Evolutionary conservation across 2,888 invertebrate genomes (phyloP).

Genomic region (Embidobia sp.): DNA sequence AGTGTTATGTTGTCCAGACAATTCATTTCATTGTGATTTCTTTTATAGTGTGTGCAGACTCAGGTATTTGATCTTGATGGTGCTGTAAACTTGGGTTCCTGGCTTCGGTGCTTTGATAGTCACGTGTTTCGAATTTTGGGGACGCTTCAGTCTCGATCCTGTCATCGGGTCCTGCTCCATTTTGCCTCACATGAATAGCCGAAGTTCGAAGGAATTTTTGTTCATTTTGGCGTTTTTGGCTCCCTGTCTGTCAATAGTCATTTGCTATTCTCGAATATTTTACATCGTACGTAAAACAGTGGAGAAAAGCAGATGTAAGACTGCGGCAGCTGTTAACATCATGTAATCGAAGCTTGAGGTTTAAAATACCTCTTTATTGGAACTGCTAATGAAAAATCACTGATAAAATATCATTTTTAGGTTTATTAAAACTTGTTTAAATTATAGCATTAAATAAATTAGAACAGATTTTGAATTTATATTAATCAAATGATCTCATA

Average conservation of each 20-base stretch:
- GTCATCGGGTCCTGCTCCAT: slow-evolving; percentile 92
- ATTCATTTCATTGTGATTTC: too few relatives aligned
- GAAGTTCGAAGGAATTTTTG: slow-evolving; percentile 83
- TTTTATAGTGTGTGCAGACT: slow-evolving; percentile 87
- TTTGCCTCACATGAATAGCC: slow-evolving; percentile 86
- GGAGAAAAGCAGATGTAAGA: slow-evolving; percentile 82
- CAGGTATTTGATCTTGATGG: slow-evolving; percentile 88
- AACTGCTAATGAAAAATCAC: too few relatives aligned
- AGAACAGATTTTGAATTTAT: too few relatives aligned
- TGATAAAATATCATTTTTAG: too few relatives aligned
- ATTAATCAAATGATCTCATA: too few relatives aligned
- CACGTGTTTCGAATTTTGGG: slow-evolving; percentile 91
- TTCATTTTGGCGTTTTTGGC: slow-evolving; percentile 84
- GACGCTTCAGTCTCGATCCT: slow-evolving; percentile 90
- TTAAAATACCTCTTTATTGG: too few relatives aligned
- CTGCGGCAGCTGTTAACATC: slow-evolving; percentile 69
- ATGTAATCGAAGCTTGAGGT: slow-evolving; percentile 72
- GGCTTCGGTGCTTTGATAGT: slow-evolving; percentile 90
- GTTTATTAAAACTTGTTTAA: too few relatives aligned
- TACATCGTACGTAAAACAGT: slow-evolving; percentile 90
- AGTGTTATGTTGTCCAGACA: too few relatives aligned
- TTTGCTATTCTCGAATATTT: slow-evolving; percentile 85
- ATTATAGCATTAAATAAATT: too few relatives aligned
- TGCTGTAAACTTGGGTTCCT: slow-evolving; percentile 89
- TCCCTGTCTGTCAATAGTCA: slow-evolving; percentile 84